Base-by-base conservation (phyloP, 2,113 vertebrate genomes). In the Ursus arctos region DNA sequence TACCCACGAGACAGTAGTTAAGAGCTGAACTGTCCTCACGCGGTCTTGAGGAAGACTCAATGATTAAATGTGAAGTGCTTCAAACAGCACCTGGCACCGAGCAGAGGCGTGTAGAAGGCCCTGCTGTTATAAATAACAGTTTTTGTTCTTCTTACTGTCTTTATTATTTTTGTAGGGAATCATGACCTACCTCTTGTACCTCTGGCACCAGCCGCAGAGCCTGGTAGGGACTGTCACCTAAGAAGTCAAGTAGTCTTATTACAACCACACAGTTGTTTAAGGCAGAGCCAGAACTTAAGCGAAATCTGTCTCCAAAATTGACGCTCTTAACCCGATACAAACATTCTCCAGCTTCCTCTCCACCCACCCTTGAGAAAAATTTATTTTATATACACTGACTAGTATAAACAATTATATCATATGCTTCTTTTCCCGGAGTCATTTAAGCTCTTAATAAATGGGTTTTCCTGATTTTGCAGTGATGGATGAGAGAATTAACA, bases 311-410 rank as follows among this genome's bases (percentile, higher is more conserved):
- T 83, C 86, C 82, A 69, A 91, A 97, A 76, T 9, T 87, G 67
- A 95, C 55, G 69, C 15, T 77, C 12, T 67, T 36, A 61, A 18
- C 28, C 0, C 7, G 0, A 79, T 57, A 16, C 15, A 69, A 76
- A 79, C 40, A 79, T 81, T 79, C 57, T 28, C 21, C 36, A 53
- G 81, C 24, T 91, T 61, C 33, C 65, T 79, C 33, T 81, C 49
- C 28, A 69, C 22, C 13, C 51, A 6, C 51, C 81, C 85, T 91
- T 79, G 93, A 94, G 93, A 94, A 97, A 92, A 93, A 89, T 63
- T 55, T 91, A 96, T 97, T 96, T 97, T 85, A 53, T 55, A 26
- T 59, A 85, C 31, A 96, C 72, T 97, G 96, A 82, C 96, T 95
- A 85, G 24, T 1, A 90, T 87, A 88, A 91, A 89, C 55, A 95